Evolutionary conservation across 35 echinoderm and acorn worm genomes (phyloP), one percentile per base, ranked within the genome.

Genomic region (Amphiura filiformis): DNA sequence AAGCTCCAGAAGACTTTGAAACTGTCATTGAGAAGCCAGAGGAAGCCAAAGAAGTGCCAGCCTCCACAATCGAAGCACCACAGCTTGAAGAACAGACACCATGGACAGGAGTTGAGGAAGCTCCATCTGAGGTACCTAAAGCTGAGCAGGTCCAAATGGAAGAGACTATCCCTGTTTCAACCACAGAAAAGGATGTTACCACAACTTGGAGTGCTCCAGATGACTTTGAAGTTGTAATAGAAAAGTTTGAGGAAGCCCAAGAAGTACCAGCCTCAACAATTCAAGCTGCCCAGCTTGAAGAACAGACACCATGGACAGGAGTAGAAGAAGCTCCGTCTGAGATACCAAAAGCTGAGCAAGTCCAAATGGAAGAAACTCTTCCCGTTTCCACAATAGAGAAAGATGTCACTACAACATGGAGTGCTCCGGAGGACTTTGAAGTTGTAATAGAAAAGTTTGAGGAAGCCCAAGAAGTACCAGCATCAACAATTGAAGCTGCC

Each of bases 361-460:
- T 37, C 64, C 23, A 31, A 36, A 57, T 84, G 31, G 82, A 84
- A 57, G 47, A 70, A 70, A 70, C 61, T 26, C 47, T 26, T 5
- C 61, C 61, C 15, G 26, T 70, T 15, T 70, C 61, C 7, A 87
- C 39, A 41, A 65, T 70, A 32, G 35, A 78, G 11, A 87, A 75
- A 87, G 85, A 87, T 39, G 75, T 77, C 14, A 76, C 36, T 37
- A 22, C 31, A 5, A 3, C 76, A 22, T 31, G 76, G 15, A 65
- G 49, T 31, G 38, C 56, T 30, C 85, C 85, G 65, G 26, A 87
- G 44, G 85, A 87, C 18, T 42, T 78, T 39, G 85, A 42, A 44
- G 14, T 18, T 23, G 31, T 56, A 13, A 13, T 39, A 32, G 75
- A 77, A 36, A 42, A 87, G 31, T 18, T 13, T 31, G 49, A 28